phyloP scores from a whole-genome alignment of 2,797 vertebrate genomes.

The Sciurus carolinensis region DNA sequence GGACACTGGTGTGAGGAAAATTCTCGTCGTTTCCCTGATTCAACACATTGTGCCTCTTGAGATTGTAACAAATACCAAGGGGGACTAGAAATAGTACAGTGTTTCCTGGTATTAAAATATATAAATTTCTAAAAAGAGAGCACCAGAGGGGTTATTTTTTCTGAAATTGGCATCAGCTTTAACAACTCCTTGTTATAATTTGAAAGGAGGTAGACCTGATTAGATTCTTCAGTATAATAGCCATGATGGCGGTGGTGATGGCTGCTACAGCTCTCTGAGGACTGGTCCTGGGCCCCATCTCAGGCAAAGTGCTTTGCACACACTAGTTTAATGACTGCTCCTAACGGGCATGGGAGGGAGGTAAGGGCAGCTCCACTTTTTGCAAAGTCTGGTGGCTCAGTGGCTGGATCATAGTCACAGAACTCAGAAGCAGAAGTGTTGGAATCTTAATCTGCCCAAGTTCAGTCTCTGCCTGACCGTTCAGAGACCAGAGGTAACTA shows the following conservation, averaged over 20 bases:
- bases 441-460: not conserved
- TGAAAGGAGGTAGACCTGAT: too few relatives aligned
- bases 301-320: not conserved
- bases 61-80: conserved; percentile 16
- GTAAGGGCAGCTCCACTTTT: not conserved
- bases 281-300: not conserved
- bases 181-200: not conserved
- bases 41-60: conserved; percentile 58
- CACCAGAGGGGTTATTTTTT: not conserved
- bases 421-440: not conserved
- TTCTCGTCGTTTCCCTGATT: conserved; percentile 26
- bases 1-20: conserved; percentile 42
- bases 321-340: not conserved
- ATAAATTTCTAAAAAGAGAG: not conserved
- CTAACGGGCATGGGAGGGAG: not conserved
- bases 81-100: not conserved
- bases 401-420: not conserved
- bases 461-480: not conserved
- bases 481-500: not conserved
- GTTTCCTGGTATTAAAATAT: conserved; percentile 20
- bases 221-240: not conserved
- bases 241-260: not conserved
- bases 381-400: not conserved
- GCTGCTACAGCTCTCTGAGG: not conserved
- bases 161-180: not conserved